Evolutionary conservation across 2,113 vertebrate genomes (phyloP).

Genomic region (Xiphophorus maculatus): DNA sequence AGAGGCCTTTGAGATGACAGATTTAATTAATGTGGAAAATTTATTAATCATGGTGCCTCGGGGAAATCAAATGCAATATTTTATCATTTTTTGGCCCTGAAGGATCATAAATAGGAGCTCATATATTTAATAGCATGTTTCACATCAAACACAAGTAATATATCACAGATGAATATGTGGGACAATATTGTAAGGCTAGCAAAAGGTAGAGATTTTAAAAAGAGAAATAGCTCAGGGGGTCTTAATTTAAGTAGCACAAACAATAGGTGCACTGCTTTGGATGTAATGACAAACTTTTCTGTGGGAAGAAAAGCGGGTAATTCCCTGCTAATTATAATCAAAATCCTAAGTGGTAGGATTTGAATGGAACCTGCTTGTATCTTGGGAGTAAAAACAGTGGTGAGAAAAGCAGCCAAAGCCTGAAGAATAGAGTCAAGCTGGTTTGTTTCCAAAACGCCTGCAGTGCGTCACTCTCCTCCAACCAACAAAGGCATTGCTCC

Average conservation of each 20-base stretch:
- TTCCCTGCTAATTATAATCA: slow-evolving; percentile 67
- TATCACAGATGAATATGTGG: slow-evolving; percentile 46
- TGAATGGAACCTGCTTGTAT: slow-evolving; percentile 65
- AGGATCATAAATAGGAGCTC: slow-evolving; percentile 52
- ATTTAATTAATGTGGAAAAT: slow-evolving; percentile 80
- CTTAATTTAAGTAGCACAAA: slow-evolving; percentile 40
- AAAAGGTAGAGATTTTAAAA: slow-evolving; percentile 45
- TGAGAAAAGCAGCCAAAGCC: slow-evolving; percentile 48
- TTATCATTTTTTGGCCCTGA: slow-evolving; percentile 49
- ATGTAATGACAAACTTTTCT: slow-evolving; percentile 43
- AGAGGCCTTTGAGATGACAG: slow-evolving; percentile 71
- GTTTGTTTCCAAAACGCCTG: slow-evolving; percentile 70
- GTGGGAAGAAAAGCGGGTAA: slow-evolving; percentile 54
- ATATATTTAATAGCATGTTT: slow-evolving; percentile 41
- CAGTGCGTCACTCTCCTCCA: slow-evolving; percentile 65
- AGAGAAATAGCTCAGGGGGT: slow-evolving; percentile 7
- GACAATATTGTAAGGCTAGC: slow-evolving; percentile 42
- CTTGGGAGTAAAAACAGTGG: slow-evolving; percentile 40
- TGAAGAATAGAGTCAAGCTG: slow-evolving; percentile 60
- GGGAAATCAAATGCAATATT: slow-evolving; percentile 73
- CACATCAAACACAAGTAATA: slow-evolving; percentile 48
- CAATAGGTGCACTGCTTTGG: slow-evolving; percentile 15
- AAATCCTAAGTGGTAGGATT: slow-evolving; percentile 46
- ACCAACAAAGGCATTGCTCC: slow-evolving; percentile 64
- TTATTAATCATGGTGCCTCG: slow-evolving; percentile 75